Evolutionary conservation across 2,888 invertebrate species (phyloP).

Genomic region (Eilema griseolum): DNA sequence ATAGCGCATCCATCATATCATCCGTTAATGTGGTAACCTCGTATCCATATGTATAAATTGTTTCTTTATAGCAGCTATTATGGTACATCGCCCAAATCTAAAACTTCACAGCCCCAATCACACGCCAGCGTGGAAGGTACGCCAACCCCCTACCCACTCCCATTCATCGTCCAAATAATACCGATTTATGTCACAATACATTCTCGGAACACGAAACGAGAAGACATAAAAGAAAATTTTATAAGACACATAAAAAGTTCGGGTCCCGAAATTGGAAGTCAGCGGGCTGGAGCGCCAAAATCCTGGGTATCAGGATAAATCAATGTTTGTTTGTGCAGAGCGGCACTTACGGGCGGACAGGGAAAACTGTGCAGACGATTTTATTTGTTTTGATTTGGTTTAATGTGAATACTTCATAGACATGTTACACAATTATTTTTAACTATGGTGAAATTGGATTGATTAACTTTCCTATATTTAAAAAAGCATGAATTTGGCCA

Average conservation of each 20-base stretch:
- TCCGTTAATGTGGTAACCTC: not conserved
- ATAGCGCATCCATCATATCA: not conserved
- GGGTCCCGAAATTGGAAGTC: slow-evolving; percentile 78
- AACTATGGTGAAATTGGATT: not conserved
- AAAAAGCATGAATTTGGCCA: no score
- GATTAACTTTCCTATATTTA: no score
- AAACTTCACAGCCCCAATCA: slow-evolving; percentile 17
- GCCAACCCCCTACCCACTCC: not conserved
- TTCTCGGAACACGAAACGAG: slow-evolving; percentile 45
- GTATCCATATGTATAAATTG: not conserved
- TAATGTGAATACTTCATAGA: not conserved
- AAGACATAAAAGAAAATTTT: slow-evolving; percentile 77
- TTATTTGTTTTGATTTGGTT: slow-evolving; percentile 6
- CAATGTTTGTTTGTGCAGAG: slow-evolving; percentile 82
- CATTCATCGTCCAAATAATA: slow-evolving; percentile 37
- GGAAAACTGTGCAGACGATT: slow-evolving; percentile 60
- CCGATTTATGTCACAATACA: slow-evolving; percentile 57
- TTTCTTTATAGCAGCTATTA: not conserved
- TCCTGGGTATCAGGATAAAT: slow-evolving; percentile 85
- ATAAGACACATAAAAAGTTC: slow-evolving; percentile 84
- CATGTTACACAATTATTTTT: not conserved
- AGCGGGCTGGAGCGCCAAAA: slow-evolving; percentile 70
- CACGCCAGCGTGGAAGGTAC: slow-evolving; percentile 13
- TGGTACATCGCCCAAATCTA: not conserved
- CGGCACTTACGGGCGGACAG: slow-evolving; percentile 71